Conservation (phyloP, 2,113 vertebrate species). For the Tyto alba region DNA sequence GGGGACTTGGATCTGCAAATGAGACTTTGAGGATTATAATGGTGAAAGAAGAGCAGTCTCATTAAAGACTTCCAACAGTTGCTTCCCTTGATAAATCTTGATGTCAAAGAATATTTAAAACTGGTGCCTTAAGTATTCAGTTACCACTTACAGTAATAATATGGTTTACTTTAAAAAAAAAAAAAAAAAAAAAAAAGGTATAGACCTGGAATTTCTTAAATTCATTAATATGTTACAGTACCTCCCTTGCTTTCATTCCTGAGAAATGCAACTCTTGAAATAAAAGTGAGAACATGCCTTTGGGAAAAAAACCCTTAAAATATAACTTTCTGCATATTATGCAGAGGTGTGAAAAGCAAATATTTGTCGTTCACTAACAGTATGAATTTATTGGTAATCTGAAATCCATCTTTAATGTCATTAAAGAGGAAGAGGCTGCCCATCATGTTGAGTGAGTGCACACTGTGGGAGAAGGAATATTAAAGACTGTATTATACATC, state of each 20-base stretch:
- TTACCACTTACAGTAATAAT: background rate
- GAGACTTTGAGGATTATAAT: constrained; percentile 26
- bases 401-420: background rate
- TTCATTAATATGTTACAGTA: background rate
- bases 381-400: background rate
- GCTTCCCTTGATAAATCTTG: background rate
- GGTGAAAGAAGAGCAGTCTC: background rate
- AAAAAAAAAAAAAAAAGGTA: too few species aligned
- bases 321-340: background rate
- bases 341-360: background rate
- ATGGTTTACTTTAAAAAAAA: background rate
- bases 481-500: background rate
- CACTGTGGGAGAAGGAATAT: background rate
- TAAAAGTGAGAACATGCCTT: background rate
- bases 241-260: background rate
- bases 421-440: background rate
- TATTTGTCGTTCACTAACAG: background rate
- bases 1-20: constrained; percentile 19
- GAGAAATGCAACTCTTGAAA: background rate
- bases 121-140: background rate
- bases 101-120: background rate
- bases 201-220: background rate
- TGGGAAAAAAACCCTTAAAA: background rate
- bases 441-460: rapidly evolving
- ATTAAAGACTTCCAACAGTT: background rate